Evolutionary conservation across 2,888 invertebrate species (phyloP).

Genomic region (Nomada fabriciana): DNA sequence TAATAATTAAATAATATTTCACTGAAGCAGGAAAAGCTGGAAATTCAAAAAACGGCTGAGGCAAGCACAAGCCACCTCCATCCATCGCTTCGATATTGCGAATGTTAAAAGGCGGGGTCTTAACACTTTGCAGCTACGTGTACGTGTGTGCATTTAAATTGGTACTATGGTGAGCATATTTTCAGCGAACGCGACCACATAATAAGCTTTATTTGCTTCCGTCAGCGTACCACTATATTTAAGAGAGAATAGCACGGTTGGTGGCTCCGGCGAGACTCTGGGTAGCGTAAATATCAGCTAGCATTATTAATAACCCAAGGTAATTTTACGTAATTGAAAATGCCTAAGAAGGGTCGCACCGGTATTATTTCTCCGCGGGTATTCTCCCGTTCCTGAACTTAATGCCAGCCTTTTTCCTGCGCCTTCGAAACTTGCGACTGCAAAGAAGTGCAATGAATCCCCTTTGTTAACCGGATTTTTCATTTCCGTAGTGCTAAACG

Average conservation of each 20-base stretch:
- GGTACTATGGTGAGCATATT: constrained; percentile 39
- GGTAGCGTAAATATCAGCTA: constrained; percentile 73
- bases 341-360: constrained; percentile 72
- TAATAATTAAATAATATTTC: background rate
- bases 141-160: constrained; percentile 28
- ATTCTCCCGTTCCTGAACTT: constrained; percentile 28
- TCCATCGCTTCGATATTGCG: too few species aligned
- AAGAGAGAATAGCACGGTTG: constrained; percentile 49
- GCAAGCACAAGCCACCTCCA: background rate
- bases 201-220: constrained; percentile 75
- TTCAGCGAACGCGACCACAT: constrained; percentile 61
- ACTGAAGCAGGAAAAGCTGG: background rate
- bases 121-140: background rate
- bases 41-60: background rate
- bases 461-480: constrained; percentile 29
- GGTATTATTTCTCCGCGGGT: constrained; percentile 45
- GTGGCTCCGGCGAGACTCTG: constrained; percentile 48
- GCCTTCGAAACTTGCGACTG: background rate
- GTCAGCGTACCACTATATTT: constrained; percentile 71
- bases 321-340: constrained; percentile 79
- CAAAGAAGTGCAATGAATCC: constrained; percentile 16
- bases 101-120: background rate
- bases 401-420: constrained; percentile 28
- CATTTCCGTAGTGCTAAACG: constrained; percentile 2
- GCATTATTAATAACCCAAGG: constrained; percentile 76